Base-by-base conservation (phyloP, 2,888 invertebrate genomes). In the Rhagium mordax region DNA sequence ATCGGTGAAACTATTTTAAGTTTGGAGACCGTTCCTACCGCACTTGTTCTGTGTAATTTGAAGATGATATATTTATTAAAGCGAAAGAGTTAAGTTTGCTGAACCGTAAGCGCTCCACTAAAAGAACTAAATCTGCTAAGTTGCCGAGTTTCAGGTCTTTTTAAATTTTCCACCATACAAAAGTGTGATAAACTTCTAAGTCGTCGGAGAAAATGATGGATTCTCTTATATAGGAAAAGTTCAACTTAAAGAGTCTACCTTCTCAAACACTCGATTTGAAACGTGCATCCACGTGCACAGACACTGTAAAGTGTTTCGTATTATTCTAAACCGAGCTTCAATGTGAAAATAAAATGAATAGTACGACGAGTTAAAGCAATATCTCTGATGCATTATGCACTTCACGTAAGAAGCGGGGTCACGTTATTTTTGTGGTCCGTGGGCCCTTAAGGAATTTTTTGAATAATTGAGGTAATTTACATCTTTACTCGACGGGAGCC, bases 191-290 rank as follows among this genome's bases (percentile, higher is more conserved):
- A 69, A 72, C 68, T 69, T 57, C 57, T 64, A 61, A 72, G 61
- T 69, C 72, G 72, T 69, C 57, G 62, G 55, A 27, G 72, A 59
- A 69, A 68, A 72, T 72, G 69, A 72, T 72, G 69, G 72, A 72
- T 72, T 72, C 55, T 64, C 68, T 69, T 69, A 72, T 69, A 72
- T 69, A 69, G 72, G 72, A 72, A 72, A 72, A 72, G 51, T 69
- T 69, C 69, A 47, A 62, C 33, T 72, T 64, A 72, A 72, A 57
- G 55, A 33, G 53, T 62, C 69, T 55, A 53, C 65, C 61, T 62
- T 68, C 33, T 61, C 61, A 62, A 61, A 72, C 68, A 61, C 72
- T 72, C 72, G 51, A 47, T 66, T 62, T 72, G 55, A 72, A 69
- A 72, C 69, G 53, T 55, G 68, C 48, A 33, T 69, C 57, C 62